Conservation (phyloP, 2,888 invertebrate species). For the Zhuqinia jingwanae region DNA sequence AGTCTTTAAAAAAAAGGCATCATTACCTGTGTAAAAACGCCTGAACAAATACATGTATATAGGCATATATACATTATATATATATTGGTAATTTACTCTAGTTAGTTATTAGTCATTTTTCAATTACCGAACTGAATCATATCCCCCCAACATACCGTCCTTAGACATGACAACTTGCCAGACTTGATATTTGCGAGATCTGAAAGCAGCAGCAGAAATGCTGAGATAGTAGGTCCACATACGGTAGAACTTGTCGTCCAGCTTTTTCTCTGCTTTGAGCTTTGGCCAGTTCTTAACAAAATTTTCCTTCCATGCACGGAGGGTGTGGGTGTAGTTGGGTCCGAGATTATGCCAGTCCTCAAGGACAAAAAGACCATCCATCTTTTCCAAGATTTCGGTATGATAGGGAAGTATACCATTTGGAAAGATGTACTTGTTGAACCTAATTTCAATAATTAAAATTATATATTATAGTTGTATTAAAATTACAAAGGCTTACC, state of each 20-base stretch:
- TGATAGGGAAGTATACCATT: constrained; percentile 77
- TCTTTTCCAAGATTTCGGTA: constrained; percentile 71
- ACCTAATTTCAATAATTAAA: no score
- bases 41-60: constrained; percentile 19
- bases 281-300: constrained; percentile 72
- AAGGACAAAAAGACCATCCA: constrained; percentile 72
- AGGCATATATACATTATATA: no score
- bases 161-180: constrained; percentile 76
- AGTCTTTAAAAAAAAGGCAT: constrained; percentile 10
- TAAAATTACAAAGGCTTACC: no score
- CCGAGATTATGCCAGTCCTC: constrained; percentile 78
- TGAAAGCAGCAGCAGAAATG: constrained; percentile 67
- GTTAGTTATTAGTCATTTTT: not conserved
- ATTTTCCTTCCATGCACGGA: constrained; percentile 75
- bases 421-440: constrained; percentile 78
- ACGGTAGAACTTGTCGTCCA: constrained; percentile 70
- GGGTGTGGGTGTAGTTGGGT: constrained; percentile 73
- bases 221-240: constrained; percentile 74
- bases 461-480: no score
- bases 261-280: constrained; percentile 63
- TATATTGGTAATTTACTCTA: not conserved
- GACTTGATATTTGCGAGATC: constrained; percentile 65
- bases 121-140: constrained; percentile 75
- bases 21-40: not conserved
- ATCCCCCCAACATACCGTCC: constrained; percentile 76